These are phyloP conservation scores for Embiotoca jacksoni DNA, from an alignment of 2,113 vertebrate species.

Conservation along the genomic window DNA sequence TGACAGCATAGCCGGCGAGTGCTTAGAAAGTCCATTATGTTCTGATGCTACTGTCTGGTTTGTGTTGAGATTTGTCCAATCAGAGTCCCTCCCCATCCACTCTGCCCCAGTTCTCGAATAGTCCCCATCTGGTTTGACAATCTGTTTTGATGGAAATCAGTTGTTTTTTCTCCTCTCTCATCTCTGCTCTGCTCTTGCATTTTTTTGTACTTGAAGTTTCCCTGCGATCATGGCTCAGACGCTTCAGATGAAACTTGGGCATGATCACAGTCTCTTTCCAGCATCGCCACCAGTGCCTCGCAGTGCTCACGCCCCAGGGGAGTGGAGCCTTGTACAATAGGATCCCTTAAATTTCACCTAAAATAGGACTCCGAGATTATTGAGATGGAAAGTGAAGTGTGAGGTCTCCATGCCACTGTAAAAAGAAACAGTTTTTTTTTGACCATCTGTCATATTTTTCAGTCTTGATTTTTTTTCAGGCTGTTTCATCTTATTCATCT, in stretches of 20 bases:
- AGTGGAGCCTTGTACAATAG: conserved; percentile 30
- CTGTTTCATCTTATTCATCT: conserved; percentile 43
- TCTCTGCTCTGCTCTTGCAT: conserved; percentile 68
- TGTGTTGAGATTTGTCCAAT: conserved; percentile 76
- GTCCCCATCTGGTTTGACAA: conserved; percentile 86
- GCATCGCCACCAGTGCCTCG: conserved; percentile 58
- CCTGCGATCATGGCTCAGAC: conserved; percentile 67
- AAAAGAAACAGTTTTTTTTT: conserved; percentile 3
- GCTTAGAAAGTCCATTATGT: conserved; percentile 58
- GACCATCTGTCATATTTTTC: conserved; percentile 49
- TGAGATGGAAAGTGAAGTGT: conserved; percentile 31
- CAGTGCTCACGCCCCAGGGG: conserved; percentile 32
- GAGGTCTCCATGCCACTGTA: conserved; percentile 6
- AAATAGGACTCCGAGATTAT: conserved; percentile 22
- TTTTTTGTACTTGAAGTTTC: conserved; percentile 77
- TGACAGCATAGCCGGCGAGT: conserved; percentile 35
- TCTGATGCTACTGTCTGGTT: conserved; percentile 53
- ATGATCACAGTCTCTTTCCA: conserved; percentile 73
- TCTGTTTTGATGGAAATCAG: conserved; percentile 86
- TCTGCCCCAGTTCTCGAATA: conserved; percentile 79
- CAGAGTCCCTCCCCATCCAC: conserved; percentile 71
- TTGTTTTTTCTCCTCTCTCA: conserved; percentile 76
- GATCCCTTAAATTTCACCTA: conserved; percentile 44
- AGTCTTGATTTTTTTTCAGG: conserved; percentile 21
- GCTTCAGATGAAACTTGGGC: conserved; percentile 72